phyloP scores from a whole-genome alignment of 2,797 vertebrate genomes.

The Tangara arthus region DNA sequence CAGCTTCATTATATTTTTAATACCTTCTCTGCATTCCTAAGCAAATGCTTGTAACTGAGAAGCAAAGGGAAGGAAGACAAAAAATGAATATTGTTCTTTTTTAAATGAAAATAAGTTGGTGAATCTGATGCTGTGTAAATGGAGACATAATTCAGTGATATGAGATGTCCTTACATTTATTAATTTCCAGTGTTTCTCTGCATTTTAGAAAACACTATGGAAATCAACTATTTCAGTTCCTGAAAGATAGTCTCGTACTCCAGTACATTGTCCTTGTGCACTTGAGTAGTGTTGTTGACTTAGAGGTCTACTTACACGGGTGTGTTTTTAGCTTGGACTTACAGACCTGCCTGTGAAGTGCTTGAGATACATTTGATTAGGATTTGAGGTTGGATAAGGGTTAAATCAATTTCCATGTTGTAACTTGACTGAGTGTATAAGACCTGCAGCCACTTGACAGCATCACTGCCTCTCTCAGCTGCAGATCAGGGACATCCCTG shows the following conservation, averaged over 20 bases:
- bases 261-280: not conserved
- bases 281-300: not conserved
- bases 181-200: not conserved
- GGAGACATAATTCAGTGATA: not conserved
- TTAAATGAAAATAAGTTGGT: not conserved
- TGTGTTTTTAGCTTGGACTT: not conserved
- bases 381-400: not conserved
- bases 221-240: not conserved
- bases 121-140: not conserved
- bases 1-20: not conserved
- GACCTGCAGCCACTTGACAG: not conserved
- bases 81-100: not conserved
- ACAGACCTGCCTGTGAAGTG: not conserved
- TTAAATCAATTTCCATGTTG: not conserved
- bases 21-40: not conserved
- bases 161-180: not conserved
- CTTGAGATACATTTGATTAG: not conserved
- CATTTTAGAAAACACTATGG: not conserved
- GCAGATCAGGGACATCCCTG: not conserved
- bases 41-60: not conserved
- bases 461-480: not conserved
- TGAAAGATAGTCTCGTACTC: not conserved
- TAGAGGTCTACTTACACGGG: not conserved
- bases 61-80: not conserved
- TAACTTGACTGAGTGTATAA: not conserved